Evolutionary conservation across 92 coral and sea anemone genomes (phyloP), one percentile per base, ranked within the genome.

Genomic region (Epizoanthus illoricatus): DNA sequence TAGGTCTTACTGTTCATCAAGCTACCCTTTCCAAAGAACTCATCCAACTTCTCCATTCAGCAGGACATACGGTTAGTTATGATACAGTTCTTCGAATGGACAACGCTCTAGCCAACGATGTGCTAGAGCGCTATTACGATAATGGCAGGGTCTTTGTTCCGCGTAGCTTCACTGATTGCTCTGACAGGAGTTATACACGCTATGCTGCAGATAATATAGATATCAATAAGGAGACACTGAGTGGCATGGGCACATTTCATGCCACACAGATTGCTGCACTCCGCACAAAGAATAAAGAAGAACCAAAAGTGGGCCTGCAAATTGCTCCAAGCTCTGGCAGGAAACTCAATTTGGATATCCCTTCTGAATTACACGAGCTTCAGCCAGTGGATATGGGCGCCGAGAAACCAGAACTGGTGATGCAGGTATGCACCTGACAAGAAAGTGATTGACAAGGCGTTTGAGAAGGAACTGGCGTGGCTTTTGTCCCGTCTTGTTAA

Each of bases 1-100:
- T 89, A 13, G 94, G 92, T 7, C 90, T 89, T 10, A 89, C 95
- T 54, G 55, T 92, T 54, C 95, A 92, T 70, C 95, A 92, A 65
- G 92, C 95, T 24, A 91, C 92, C 18, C 42, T 92, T 4, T 91
- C 95, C 20, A 87, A 86, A 86, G 79, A 91, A 66, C 90, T 91
- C 28, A 83, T 91, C 13, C 84, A 91, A 33, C 85, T 88, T 54
- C 55, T 91, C n/a, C 86, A 85, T 55, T 73, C 94, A 7, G 93
- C 91, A 43, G 93, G 91, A 0, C 93, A 87, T 69, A 79, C 86
- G 15, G 79, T 87, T 21, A 87, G 78, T 52, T 90, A 90, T 33
- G 94, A 90, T 9, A 75, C 91, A 9, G 78, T 81, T 2, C 89
- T 90, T 7, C 20, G 91, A 88, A 85, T 91, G 43, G 94, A 88